Base-by-base conservation (phyloP, 2,888 invertebrate species). In the Anorthoa munda region DNA sequence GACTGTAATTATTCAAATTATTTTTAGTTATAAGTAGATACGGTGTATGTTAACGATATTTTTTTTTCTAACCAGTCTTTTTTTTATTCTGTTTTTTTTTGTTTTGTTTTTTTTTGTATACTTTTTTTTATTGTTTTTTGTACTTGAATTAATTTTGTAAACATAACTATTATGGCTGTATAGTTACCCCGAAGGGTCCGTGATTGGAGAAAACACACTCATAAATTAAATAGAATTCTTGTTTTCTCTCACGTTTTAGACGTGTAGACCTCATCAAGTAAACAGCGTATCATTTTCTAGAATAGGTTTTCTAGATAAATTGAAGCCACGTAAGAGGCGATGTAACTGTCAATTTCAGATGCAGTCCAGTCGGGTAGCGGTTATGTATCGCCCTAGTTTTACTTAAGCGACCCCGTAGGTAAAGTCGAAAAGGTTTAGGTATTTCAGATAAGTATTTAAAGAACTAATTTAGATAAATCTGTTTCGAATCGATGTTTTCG, bases 301-400 rank as follows among this genome's bases (percentile, higher is more conserved):
- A 81, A 75, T 60, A 39, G 39, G 39, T 39, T 55, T 70, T 59
- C 48, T 26, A 71, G 53, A 71, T 26, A 75, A 75, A 78, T 60
- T 51, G 76, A 45, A 75, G 50, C 18, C 18, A 50, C 46, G 56
- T 73, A 53, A 64, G 63, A 11, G 67, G 31, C 46, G 59, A 59
- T 23, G 17, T 21, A 11, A 31, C 55, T 63, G 68, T 81, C 81
- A 75, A 31, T 66, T 75, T 75, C 76, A 81, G 59, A 75, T 78
- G 75, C 76, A 53, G 75, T 75, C 50, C 64, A 51, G 46, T 60
- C 45, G 23, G 60, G 46, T 61, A 18, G n/a, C 13, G 46, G 50
- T 77, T 26, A 58, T 61, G 31, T 50, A 64, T 51, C 13, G 56
- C 26, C 18, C 46, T 61, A 61, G 39, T 56, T 74, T 58, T 58